A percentile compares a stretch with the other conserved stretches of the same genome.
phyloP scores from a whole-genome alignment of 2,888 invertebrate genomes.

The Pachymerium ferrugineum region DNA sequence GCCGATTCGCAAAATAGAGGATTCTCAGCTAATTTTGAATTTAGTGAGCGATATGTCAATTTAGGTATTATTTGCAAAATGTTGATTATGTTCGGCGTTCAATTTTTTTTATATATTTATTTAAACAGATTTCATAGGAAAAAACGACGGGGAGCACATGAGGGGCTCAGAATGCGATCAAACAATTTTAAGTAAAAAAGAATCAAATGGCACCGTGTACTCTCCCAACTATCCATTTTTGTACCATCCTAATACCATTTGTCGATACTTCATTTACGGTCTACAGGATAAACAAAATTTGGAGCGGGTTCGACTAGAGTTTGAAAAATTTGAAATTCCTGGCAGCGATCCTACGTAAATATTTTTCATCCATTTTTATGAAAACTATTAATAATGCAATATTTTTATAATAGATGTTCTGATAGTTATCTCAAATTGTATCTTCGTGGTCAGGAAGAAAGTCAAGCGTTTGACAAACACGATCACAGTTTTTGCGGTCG shows the following conservation, averaged over 20 bases:
- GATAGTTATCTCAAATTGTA: slow-evolving; percentile 88
- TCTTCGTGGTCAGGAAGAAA: slow-evolving; percentile 86
- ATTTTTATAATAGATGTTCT: slow-evolving; percentile 60
- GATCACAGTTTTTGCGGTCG: slow-evolving; percentile 89
- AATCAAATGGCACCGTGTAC: slow-evolving; percentile 85
- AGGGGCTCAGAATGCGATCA: slow-evolving; percentile 98
- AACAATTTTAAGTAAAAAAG: slow-evolving; percentile 88
- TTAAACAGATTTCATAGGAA: slow-evolving; percentile 77
- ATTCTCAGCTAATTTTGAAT: slow-evolving; percentile 97
- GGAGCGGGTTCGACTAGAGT: slow-evolving; percentile 85
- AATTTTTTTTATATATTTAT: background rate
- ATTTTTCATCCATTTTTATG: background rate
- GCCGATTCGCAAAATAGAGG: slow-evolving; percentile 95
- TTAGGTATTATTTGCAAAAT: slow-evolving; percentile 70
- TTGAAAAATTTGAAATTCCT: slow-evolving; percentile 83
- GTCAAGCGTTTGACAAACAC: slow-evolving; percentile 73
- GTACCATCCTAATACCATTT: slow-evolving; percentile 92
- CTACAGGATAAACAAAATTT: slow-evolving; percentile 95
- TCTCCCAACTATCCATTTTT: slow-evolving; percentile 95
- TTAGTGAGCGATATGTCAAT: slow-evolving; percentile 97
- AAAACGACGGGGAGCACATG: slow-evolving; percentile 90
- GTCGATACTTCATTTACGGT: slow-evolving; percentile 96
- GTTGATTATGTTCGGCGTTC: background rate
- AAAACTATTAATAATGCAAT: background rate
- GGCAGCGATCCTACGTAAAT: slow-evolving; percentile 36